Evolutionary conservation across 2,797 vertebrate species (phyloP).

Genomic region (Tapera naevia): DNA sequence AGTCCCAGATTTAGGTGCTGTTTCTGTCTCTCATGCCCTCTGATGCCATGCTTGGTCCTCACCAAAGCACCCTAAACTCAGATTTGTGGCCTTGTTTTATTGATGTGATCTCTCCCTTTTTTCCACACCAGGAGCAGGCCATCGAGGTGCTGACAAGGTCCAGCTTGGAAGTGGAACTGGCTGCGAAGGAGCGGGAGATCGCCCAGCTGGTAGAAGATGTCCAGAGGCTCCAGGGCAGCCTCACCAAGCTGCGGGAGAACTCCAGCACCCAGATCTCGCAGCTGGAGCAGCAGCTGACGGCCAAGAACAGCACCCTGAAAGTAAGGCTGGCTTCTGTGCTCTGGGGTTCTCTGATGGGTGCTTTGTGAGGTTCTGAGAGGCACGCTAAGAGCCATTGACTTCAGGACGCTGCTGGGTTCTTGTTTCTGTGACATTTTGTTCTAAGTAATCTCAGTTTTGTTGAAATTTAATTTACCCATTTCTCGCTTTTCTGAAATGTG

Average conservation of each 20-base stretch:
- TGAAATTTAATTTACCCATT: neutral
- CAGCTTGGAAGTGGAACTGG: conserved; percentile 93
- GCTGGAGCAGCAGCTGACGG: conserved; percentile 93
- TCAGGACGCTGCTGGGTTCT: neutral
- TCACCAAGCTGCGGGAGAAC: conserved; percentile 93
- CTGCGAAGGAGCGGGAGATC: conserved; percentile 94
- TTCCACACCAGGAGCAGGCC: conserved; percentile 81
- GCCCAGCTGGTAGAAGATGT: conserved; percentile 96
- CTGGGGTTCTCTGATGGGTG: neutral
- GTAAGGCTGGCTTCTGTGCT: conserved; percentile 68
- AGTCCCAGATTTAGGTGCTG: neutral
- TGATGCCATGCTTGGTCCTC: rapidly evolving
- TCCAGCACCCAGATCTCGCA: conserved; percentile 92
- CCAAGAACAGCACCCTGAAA: conserved; percentile 91
- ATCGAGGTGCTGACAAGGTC: conserved; percentile 86
- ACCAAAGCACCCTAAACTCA: neutral
- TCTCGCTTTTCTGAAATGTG: neutral
- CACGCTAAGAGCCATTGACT: neutral
- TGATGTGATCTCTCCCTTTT: rapidly evolving
- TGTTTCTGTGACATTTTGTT: neutral
- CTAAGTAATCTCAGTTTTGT: neutral
- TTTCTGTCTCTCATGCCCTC: neutral
- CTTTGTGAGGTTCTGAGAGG: neutral
- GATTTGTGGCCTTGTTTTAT: neutral
- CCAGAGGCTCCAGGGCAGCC: conserved; percentile 96